Evolutionary conservation across 2,888 invertebrate species (phyloP).

Genomic region (Cheilosia vernalis): DNA sequence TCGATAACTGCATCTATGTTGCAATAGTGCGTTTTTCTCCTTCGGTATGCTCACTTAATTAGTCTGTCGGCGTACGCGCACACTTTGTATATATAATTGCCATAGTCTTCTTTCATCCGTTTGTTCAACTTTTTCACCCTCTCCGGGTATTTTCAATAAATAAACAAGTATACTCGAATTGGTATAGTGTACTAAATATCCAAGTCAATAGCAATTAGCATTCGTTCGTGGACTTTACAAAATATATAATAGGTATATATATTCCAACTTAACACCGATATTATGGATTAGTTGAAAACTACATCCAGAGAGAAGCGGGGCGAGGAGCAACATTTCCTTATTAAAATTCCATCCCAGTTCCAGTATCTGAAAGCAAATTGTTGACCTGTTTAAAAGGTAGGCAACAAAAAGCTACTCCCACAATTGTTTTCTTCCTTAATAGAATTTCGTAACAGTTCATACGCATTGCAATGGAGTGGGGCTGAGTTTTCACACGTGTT

Average conservation of each 20-base stretch:
- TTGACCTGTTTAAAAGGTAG: constrained; percentile 40
- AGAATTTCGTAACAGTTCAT: constrained; percentile 9
- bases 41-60: constrained; percentile 6
- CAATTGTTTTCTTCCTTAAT: constrained; percentile 8
- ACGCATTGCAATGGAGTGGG: neutral
- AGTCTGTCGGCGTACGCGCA: constrained; percentile 21
- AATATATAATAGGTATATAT: neutral
- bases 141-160: neutral
- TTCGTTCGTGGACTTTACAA: constrained; percentile 13
- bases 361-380: constrained; percentile 40
- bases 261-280: constrained; percentile 17
- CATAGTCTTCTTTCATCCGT: constrained; percentile 31
- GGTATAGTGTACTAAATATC: constrained; percentile 5
- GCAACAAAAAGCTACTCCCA: neutral
- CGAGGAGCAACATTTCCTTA: constrained; percentile 26
- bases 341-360: constrained; percentile 48
- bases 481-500: neutral
- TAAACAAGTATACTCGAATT: constrained; percentile 19
- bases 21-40: constrained; percentile 9
- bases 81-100: constrained; percentile 26
- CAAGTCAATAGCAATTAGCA: constrained; percentile 35
- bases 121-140: constrained; percentile 5
- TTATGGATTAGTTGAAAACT: neutral
- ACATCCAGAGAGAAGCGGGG: neutral
- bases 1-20: constrained; percentile 13